These are phyloP conservation scores for Casuarius casuarius DNA, from an alignment of 2,113 vertebrate genomes.

Conservation along the genomic window DNA sequence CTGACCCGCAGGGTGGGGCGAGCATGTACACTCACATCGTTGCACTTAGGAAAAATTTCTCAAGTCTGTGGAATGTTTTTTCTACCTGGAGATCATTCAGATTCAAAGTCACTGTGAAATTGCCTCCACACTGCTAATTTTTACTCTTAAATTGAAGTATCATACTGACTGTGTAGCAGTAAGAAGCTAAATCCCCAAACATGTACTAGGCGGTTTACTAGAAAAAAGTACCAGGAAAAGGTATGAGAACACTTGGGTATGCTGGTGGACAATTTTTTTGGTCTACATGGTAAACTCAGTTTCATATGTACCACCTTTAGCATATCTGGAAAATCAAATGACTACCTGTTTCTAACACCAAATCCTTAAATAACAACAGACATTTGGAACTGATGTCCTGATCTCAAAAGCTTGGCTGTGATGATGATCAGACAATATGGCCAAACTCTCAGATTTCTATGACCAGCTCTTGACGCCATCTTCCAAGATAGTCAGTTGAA, in stretches of 20 bases:
- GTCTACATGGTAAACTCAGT: neutral
- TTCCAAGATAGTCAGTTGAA: neutral
- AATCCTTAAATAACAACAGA: neutral
- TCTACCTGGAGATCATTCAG: neutral
- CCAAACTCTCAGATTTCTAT: neutral
- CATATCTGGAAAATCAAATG: neutral
- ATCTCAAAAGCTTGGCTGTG: neutral
- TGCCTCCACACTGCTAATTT: neutral
- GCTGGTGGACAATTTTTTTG: neutral
- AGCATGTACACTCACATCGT: neutral
- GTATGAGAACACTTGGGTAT: neutral
- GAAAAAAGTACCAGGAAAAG: neutral
- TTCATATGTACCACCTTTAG: neutral
- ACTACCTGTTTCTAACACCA: neutral
- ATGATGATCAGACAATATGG: neutral
- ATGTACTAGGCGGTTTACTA: neutral
- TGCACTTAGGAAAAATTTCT: neutral
- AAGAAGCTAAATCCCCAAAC: neutral
- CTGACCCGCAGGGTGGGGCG: fast-evolving
- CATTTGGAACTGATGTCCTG: neutral
- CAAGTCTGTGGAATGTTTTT: neutral
- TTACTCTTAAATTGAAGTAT: neutral
- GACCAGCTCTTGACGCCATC: neutral
- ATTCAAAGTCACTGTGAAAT: neutral
- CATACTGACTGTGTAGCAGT: neutral